Base-by-base conservation (phyloP, 2,888 invertebrate species). In the Aphidius colemani region DNA sequence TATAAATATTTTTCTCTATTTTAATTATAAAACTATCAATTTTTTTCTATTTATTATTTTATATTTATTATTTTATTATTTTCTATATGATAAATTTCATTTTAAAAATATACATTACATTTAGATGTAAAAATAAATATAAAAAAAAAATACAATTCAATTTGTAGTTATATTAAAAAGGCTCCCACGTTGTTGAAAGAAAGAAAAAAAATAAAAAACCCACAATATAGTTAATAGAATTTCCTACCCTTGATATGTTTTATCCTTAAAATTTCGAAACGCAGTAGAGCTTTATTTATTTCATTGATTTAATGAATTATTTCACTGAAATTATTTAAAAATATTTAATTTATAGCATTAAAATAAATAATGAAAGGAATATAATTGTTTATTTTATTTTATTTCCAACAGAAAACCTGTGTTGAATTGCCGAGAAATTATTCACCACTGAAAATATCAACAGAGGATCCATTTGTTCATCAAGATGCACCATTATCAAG, bases 1-100 rank as follows among this genome's bases (percentile, higher is more conserved):
- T 56, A 57, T 39, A 7, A 11, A 11, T 51, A 60, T 58, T 62
- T 63, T 53, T 57, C 62, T 65, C 64, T 66, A 18, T 18, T 13
- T 13, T 9, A 50, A 13, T 43, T 44, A 40, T 18, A 40, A 44
- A 7, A 11, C 11, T 7, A 48, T 13, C 11, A 13, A 48, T 2
- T 11, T 13, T 48, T 13, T 48, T n/a, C n/a, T 48, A n/a, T 13
- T 13, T 13, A 48, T 7, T 7, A 48, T 6, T 48, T 13, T 11
- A 11, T 7, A 48, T 46, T 46, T 10, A n/a, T 46, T 13, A 11
- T 48, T 48, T 48, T 18, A 18, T 57, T 30, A 39, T 8, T 43
- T 7, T 44, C 39, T n/a, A n/a, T n/a, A n/a, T n/a, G 7, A 13
- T 44, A 18, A 10, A 9, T 45, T 9, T 18, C 10, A 43, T 45